phyloP scores from a whole-genome alignment of 2,797 vertebrate genomes.

The Catamblyrhynchus diadema region DNA sequence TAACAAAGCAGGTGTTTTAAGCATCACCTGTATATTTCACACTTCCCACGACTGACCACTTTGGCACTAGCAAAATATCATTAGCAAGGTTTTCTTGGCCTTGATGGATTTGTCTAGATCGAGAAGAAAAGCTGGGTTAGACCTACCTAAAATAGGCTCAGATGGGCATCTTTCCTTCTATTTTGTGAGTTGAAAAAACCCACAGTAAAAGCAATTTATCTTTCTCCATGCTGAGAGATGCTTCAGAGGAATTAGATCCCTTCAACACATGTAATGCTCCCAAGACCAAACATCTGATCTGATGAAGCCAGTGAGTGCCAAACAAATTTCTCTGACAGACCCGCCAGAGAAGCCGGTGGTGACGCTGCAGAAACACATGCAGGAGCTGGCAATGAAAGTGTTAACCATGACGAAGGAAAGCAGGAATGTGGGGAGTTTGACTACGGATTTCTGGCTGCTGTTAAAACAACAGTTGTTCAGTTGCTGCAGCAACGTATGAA shows the following conservation, averaged over 20 bases:
- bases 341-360: not conserved
- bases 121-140: not conserved
- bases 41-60: not conserved
- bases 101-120: not conserved
- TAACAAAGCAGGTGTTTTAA: not conserved
- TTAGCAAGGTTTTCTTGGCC: not conserved
- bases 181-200: not conserved
- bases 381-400: not conserved
- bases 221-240: not conserved
- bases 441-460: constrained; percentile 44
- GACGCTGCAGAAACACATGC: not conserved
- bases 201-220: not conserved
- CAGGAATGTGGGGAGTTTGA: constrained; percentile 46
- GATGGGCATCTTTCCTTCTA: not conserved
- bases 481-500: constrained; percentile 67
- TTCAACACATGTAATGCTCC: not conserved
- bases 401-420: constrained; percentile 37
- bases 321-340: not conserved
- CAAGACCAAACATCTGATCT: not conserved
- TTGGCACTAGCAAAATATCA: not conserved
- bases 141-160: not conserved
- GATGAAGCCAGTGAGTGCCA: not conserved
- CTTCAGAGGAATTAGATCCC: not conserved
- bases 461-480: constrained; percentile 63
- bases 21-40: not conserved